phyloP scores from a whole-genome alignment of 2,888 invertebrate species.

The Cryptocephalus moraei region DNA sequence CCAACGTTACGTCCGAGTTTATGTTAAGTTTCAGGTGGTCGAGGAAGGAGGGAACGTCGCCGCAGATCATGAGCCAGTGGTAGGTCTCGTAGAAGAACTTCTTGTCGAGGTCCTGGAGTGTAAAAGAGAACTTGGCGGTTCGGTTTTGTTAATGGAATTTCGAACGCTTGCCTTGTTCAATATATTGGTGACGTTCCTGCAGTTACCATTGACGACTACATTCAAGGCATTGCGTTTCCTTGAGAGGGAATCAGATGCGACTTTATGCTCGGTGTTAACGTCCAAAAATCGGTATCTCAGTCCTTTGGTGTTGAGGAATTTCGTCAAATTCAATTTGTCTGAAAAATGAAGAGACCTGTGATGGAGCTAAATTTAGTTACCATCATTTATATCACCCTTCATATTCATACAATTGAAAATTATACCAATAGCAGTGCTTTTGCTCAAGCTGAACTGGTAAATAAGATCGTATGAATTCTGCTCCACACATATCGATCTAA shows the following conservation, averaged over 20 bases:
- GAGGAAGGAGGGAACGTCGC: slow-evolving; percentile 20
- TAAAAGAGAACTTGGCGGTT: neutral
- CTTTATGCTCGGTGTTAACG: slow-evolving; percentile 1
- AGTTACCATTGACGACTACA: slow-evolving; percentile 22
- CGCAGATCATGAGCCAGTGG: slow-evolving; percentile 36
- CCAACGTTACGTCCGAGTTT: slow-evolving; percentile 40
- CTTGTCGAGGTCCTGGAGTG: slow-evolving; percentile 14
- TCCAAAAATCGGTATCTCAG: slow-evolving; percentile 8
- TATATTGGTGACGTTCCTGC: slow-evolving; percentile 12
- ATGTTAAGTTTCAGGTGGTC: slow-evolving; percentile 36
- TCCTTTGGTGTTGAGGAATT: slow-evolving; percentile 7
- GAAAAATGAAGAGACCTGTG: slow-evolving; percentile 5
- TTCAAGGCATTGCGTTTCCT: slow-evolving; percentile 14
- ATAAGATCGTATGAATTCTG: too few relatives aligned
- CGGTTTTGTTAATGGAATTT: neutral
- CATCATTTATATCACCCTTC: neutral
- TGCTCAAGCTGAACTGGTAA: too few relatives aligned
- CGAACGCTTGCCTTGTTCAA: slow-evolving; percentile 15
- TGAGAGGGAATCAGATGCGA: slow-evolving; percentile 2
- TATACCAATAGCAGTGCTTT: too few relatives aligned
- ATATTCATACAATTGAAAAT: neutral
- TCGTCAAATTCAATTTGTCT: slow-evolving; percentile 8
- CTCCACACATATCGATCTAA: too few relatives aligned
- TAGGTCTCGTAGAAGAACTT: slow-evolving; percentile 26
- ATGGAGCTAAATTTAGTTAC: too few relatives aligned